Evolutionary conservation across 2,113 vertebrate genomes (phyloP).

Genomic region (Lucifuga dentata): DNA sequence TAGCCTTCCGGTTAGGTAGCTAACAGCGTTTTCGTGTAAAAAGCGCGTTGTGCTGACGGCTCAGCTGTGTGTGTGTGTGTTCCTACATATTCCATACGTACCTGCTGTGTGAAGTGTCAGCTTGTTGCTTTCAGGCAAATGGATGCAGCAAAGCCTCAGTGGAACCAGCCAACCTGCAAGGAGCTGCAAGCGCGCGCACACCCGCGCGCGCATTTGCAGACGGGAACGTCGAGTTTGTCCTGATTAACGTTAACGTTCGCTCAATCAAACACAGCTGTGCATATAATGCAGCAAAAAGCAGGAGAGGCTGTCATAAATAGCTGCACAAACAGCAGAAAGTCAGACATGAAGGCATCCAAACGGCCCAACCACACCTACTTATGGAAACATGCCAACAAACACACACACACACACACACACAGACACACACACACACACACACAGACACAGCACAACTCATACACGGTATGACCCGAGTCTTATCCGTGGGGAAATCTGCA

Average conservation of each 20-base stretch:
- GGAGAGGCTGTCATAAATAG: slow-evolving; percentile 13
- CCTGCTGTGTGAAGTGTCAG: slow-evolving; percentile 57
- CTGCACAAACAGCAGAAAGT: too few relatives aligned
- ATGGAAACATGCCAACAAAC: too few relatives aligned
- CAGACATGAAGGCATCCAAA: too few relatives aligned
- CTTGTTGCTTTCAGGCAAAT: slow-evolving; percentile 34
- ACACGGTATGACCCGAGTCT: too few relatives aligned
- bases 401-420: too few relatives aligned
- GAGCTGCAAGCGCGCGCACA: slow-evolving; percentile 56
- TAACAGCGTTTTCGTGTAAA: slow-evolving; percentile 31
- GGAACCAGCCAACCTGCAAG: slow-evolving; percentile 54
- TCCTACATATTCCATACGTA: slow-evolving; percentile 49
- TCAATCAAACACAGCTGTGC: background rate
- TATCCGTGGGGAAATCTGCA: too few relatives aligned
- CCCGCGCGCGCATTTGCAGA: background rate
- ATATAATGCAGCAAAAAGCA: slow-evolving; percentile 12
- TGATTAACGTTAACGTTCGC: background rate
- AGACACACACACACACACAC: slow-evolving; percentile 6
- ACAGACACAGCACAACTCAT: background rate
- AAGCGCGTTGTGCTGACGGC: background rate
- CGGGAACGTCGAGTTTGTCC: slow-evolving; percentile 23
- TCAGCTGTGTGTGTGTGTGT: too few relatives aligned
- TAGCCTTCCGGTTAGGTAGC: slow-evolving; percentile 65
- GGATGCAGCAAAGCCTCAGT: slow-evolving; percentile 72
- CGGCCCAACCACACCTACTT: too few relatives aligned